phyloP scores from a whole-genome alignment of 1,140 invertebrate genomes.

The Aethina tumida region DNA sequence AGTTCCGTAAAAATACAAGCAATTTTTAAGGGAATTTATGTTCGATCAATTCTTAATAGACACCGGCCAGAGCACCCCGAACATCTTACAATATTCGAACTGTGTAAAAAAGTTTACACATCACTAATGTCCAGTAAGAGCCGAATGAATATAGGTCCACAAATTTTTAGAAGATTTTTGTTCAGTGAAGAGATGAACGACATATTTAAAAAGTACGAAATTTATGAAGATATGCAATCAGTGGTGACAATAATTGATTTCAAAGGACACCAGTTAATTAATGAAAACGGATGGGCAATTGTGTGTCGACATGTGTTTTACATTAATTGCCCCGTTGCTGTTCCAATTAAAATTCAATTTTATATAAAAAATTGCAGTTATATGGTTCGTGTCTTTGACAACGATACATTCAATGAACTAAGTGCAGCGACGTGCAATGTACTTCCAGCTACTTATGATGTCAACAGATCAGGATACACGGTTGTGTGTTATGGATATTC shows the following conservation, averaged over 20 bases:
- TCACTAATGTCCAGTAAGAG: constrained; percentile 7
- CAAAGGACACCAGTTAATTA: not conserved
- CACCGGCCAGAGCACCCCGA: constrained; percentile 8
- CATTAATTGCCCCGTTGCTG: constrained; percentile 14
- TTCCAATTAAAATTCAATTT: constrained; percentile 22
- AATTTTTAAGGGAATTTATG: constrained; percentile 21
- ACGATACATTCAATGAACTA: constrained; percentile 29
- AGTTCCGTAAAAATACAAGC: constrained; percentile 21
- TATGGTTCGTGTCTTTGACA: constrained; percentile 31
- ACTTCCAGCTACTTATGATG: constrained; percentile 17
- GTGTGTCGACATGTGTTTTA: constrained; percentile 18
- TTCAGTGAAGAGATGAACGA: constrained; percentile 3
- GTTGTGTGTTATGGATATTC: constrained; percentile 32
- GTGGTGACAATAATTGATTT: constrained; percentile 9
- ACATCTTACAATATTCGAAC: constrained; percentile 7
- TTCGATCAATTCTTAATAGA: constrained; percentile 10
- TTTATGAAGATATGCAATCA: constrained; percentile 11
- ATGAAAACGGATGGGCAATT: constrained; percentile 13
- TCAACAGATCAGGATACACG: constrained; percentile 29
- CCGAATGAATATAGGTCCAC: constrained; percentile 8
- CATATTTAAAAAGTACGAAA: constrained; percentile 3
- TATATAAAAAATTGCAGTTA: constrained; percentile 24
- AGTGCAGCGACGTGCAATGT: constrained; percentile 21
- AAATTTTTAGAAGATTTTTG: constrained; percentile 15
- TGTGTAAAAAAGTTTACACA: constrained; percentile 8